A percentile compares a stretch with the other conserved stretches of the same genome.
Conservation (phyloP, 2,888 invertebrate species). For the Drosophila greeni region DNA sequence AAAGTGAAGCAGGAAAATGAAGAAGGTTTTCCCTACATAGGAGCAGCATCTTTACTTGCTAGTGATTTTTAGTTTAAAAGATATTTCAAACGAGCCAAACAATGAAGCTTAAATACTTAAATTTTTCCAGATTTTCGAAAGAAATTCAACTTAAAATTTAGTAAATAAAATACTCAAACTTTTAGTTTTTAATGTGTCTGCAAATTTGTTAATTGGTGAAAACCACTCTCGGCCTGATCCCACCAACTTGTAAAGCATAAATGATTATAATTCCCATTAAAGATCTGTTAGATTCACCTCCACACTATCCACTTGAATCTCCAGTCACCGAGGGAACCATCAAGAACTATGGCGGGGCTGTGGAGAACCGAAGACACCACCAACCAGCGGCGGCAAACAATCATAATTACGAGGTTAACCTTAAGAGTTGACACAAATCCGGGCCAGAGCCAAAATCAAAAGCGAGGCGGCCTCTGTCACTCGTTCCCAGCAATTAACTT, state of each 20-base stretch:
- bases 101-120: too few relatives aligned
- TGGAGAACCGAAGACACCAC: slow-evolving; percentile 44
- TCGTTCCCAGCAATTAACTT: slow-evolving; percentile 73
- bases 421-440: slow-evolving; percentile 72
- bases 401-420: slow-evolving; percentile 73
- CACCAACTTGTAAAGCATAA: slow-evolving; percentile 1
- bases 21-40: slow-evolving; percentile 6
- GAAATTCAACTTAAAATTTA: neutral
- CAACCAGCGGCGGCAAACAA: slow-evolving; percentile 50
- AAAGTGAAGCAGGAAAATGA: slow-evolving; percentile 11
- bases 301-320: slow-evolving; percentile 3
- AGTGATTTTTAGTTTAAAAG: slow-evolving; percentile 2
- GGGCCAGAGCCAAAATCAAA: slow-evolving; percentile 42
- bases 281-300: slow-evolving; percentile 9
- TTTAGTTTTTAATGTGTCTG: neutral
- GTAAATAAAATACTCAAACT: neutral
- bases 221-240: slow-evolving; percentile 2
- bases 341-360: slow-evolving; percentile 33
- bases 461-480: slow-evolving; percentile 49
- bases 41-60: neutral
- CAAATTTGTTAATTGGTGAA: slow-evolving; percentile 3
- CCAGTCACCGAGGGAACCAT: neutral
- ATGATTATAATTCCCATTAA: slow-evolving; percentile 5
- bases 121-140: too few relatives aligned
- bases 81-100: neutral